Base-by-base conservation (phyloP, 2,888 invertebrate species). In the Agrotis ipsilon region DNA sequence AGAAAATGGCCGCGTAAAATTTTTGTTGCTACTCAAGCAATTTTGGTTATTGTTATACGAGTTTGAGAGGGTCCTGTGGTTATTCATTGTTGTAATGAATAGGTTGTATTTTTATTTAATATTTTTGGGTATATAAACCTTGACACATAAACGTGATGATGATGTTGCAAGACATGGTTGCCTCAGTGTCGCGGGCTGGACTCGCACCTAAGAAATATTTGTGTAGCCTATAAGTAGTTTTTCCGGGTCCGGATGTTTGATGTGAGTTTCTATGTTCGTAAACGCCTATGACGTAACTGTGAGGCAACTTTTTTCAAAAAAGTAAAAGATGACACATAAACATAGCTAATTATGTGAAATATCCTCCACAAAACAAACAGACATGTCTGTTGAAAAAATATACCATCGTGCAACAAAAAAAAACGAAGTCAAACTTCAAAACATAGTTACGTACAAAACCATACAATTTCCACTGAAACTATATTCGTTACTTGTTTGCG, bases 401-500 rank as follows among this genome's bases (percentile, higher is more conserved):
- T 9, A 2, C 3, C 39, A 1, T 52, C 24, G 1, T 1, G 18
- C 6, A 39, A 75, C n/a, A n/a, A 63, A 61, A 52, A 48, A 32
- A 27, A 6, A n/a, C 11, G 6, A 51, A 43, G 43, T 54, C n/a
- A 27, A 60, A 69, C 39, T 46, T 48, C 45, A 45, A 49, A 74
- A 65, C 68, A 55, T n/a, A 68, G 58, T 67, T 55, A 51, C 60
- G 51, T 51, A 43, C 48, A 66, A 73, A 78, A n/a, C 46, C 39
- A 54, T 55, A 72, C 62, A 80, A 76, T 82, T 69, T 71, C 68
- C 68, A 78, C 59, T 75, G 72, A 72, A 85, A 86, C 83, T 85
- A 75, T 82, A 80, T 80, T 81, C 68, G 74, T 81, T 75, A 85
- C 86, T 84, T 80, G 88, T 88, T 89, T 88, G 82, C 74, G 69